Conservation (phyloP, 1,140 invertebrate genomes). For the Oryctes rhinoceros region DNA sequence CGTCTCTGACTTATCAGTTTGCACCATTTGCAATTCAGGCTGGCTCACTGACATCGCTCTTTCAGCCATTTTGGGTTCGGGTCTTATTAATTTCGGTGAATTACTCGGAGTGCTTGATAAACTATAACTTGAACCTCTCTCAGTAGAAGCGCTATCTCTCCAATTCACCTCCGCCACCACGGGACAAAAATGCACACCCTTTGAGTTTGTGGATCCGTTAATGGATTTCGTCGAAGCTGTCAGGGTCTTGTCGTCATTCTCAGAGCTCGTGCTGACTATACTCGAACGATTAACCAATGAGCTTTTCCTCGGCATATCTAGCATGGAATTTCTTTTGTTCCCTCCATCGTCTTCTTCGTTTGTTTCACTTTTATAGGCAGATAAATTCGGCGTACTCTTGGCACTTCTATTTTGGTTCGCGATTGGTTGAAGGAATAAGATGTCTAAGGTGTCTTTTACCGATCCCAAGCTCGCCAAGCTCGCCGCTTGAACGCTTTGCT, state of each 20-base stretch:
- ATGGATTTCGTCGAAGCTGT: constrained; percentile 61
- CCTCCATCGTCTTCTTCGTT: constrained; percentile 52
- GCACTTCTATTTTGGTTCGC: constrained; percentile 63
- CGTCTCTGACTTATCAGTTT: constrained; percentile 7
- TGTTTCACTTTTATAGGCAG: neutral
- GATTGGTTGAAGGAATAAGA: constrained; percentile 48
- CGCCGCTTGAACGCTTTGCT: constrained; percentile 56
- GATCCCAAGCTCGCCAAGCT: constrained; percentile 55
- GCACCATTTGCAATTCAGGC: constrained; percentile 40
- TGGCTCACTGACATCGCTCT: constrained; percentile 28
- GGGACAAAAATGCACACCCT: constrained; percentile 74
- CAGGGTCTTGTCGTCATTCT: constrained; percentile 61
- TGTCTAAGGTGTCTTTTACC: constrained; percentile 34
- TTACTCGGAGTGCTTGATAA: constrained; percentile 48
- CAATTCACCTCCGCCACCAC: constrained; percentile 77
- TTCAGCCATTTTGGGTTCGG: constrained; percentile 32
- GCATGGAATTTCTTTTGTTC: constrained; percentile 65
- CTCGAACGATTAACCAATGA: constrained; percentile 55
- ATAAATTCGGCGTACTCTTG: constrained; percentile 72
- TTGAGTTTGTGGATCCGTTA: constrained; percentile 62
- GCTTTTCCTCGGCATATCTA: constrained; percentile 63
- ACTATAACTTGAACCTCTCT: constrained; percentile 51
- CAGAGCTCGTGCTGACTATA: constrained; percentile 53
- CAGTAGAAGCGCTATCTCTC: constrained; percentile 59
- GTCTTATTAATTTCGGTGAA: neutral